Conservation (phyloP, 2,888 invertebrate species). For the Electrophaes corylata region DNA sequence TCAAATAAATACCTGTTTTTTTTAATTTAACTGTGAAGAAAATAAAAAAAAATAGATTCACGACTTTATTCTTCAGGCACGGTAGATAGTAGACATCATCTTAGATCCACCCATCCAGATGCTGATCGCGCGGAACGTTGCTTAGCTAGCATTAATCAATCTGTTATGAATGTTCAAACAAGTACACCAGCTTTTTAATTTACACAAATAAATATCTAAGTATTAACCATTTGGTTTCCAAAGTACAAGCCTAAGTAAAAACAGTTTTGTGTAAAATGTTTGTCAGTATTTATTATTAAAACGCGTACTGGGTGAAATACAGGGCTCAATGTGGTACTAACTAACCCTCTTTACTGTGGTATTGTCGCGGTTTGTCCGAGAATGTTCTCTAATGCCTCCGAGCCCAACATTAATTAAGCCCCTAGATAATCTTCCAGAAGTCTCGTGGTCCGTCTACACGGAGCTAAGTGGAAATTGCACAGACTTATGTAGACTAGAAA, state of each 20-base stretch:
- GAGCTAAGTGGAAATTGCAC: background rate
- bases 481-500: background rate
- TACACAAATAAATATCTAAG: too few relatives aligned
- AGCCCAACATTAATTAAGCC: conserved; percentile 62
- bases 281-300: background rate
- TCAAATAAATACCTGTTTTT: background rate
- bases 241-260: too few relatives aligned
- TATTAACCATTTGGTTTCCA: too few relatives aligned
- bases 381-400: conserved; percentile 57
- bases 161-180: too few relatives aligned
- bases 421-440: conserved; percentile 60
- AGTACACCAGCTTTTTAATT: too few relatives aligned
- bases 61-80: too few relatives aligned
- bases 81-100: too few relatives aligned
- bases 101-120: too few relatives aligned
- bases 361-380: conserved; percentile 47
- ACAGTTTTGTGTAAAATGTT: background rate
- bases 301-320: background rate
- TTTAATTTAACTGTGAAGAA: too few relatives aligned
- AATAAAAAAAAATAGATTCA: too few relatives aligned
- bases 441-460: conserved; percentile 36
- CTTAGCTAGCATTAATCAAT: too few relatives aligned
- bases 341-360: conserved; percentile 44
- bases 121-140: too few relatives aligned
- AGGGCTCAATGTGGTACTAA: conserved; percentile 1